Percentiles rank a stretch among this genome's conserved stretches.
Evolutionary conservation across 2,888 invertebrate genomes (phyloP).

Genomic region (Xanthorhoe spadicearia): DNA sequence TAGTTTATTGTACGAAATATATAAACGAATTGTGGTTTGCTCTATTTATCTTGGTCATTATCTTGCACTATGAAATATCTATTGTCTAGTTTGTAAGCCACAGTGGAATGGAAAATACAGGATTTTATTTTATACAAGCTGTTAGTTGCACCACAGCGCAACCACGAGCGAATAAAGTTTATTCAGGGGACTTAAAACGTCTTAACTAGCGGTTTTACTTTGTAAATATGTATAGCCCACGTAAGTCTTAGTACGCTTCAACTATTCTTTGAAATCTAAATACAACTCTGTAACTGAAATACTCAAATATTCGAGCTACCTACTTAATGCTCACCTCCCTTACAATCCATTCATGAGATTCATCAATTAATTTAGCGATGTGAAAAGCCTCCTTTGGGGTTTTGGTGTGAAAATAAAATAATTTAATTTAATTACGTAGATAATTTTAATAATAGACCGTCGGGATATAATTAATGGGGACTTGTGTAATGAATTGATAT

Average conservation of each 20-base stretch:
- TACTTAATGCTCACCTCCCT: conserved; percentile 1
- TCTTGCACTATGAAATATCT: background rate
- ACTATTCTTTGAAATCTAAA: background rate
- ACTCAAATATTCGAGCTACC: background rate
- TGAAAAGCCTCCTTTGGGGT: conserved; percentile 24
- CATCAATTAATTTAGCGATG: conserved; percentile 25
- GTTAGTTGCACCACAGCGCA: no score
- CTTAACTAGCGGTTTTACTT: no score
- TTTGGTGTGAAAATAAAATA: conserved; percentile 37
- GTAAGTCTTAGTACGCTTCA: no score
- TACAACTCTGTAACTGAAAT: background rate
- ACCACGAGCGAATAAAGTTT: no score
- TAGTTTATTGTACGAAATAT: background rate
- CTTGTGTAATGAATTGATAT: conserved; percentile 43
- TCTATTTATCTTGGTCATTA: background rate
- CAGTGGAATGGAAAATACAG: no score
- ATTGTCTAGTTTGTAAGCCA: background rate
- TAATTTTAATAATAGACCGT: conserved; percentile 42
- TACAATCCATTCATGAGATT: conserved; percentile 4
- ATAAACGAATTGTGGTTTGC: background rate
- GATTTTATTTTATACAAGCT: no score
- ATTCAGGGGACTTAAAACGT: no score
- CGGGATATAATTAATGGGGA: conserved; percentile 38
- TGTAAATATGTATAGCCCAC: no score
- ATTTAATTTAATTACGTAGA: conserved; percentile 30